Conservation (phyloP, 2,113 vertebrate genomes). For the Megaceryle maxima region DNA sequence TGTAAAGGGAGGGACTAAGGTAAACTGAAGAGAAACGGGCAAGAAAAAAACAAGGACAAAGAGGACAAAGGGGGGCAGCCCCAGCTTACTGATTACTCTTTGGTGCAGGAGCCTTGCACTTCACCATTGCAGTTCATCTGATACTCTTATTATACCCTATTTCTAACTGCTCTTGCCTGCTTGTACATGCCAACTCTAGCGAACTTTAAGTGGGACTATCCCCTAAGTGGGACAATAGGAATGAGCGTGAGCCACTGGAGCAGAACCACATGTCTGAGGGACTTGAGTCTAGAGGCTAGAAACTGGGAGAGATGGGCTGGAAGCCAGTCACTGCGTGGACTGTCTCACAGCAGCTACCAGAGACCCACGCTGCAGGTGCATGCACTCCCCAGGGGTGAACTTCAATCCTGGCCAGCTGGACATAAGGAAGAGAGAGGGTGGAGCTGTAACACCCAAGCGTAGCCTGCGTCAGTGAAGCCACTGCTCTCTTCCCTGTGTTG, state of each 20-base stretch:
- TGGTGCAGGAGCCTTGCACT: neutral
- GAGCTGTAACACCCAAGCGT: rapidly evolving
- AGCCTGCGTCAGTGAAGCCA: too few relatives aligned
- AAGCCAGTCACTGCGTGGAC: neutral
- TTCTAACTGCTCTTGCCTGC: neutral
- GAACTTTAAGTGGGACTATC: neutral
- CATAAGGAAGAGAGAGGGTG: neutral
- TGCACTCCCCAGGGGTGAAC: neutral
- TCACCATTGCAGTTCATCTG: neutral
- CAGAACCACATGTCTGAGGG: neutral
- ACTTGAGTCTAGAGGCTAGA: neutral
- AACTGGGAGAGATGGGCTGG: too few relatives aligned
- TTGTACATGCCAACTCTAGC: rapidly evolving
- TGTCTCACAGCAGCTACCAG: neutral
- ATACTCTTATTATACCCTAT: neutral
- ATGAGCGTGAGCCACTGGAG: neutral
- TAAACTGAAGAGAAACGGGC: neutral
- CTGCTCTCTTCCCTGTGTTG: neutral
- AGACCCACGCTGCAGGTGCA: rapidly evolving
- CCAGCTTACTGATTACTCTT: neutral
- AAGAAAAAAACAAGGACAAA: neutral
- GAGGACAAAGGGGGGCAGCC: neutral
- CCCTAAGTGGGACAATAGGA: neutral
- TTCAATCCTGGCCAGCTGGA: neutral
- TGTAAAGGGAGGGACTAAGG: neutral